These are phyloP conservation scores for Ellobium chinense DNA, from an alignment of 2,888 invertebrate species.

Conservation along the genomic window DNA sequence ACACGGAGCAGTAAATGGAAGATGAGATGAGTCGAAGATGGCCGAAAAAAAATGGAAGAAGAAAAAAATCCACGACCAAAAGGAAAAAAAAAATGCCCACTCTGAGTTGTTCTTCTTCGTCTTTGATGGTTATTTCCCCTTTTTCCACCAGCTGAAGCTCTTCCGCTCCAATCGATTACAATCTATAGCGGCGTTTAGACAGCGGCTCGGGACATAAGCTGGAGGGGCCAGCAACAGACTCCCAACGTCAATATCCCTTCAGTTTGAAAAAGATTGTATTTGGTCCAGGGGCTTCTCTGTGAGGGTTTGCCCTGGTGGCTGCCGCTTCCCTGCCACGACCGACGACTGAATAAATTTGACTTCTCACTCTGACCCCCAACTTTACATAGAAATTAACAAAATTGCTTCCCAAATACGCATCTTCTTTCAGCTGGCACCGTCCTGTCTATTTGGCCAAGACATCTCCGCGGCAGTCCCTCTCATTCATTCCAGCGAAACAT, in stretches of 20 bases:
- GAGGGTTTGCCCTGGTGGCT: not conserved
- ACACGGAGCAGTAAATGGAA: constrained; percentile 11
- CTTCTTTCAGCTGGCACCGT: not conserved
- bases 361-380: not conserved
- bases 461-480: not conserved
- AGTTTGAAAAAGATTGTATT: constrained; percentile 14
- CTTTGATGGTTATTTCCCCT: not conserved
- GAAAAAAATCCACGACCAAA: not conserved
- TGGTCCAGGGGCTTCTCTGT: not conserved
- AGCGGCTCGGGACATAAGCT: constrained; percentile 31
- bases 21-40: not conserved
- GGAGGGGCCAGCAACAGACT: constrained; percentile 34
- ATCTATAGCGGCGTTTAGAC: constrained; percentile 34
- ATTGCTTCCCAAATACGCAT: constrained; percentile 28
- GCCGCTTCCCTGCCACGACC: not conserved
- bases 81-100: not conserved
- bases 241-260: constrained; percentile 19
- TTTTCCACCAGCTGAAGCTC: not conserved
- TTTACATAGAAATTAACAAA: constrained; percentile 41
- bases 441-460: constrained; percentile 7
- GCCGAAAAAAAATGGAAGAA: not conserved
- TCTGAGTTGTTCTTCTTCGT: not conserved
- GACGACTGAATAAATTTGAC: constrained; percentile 27
- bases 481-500: not conserved
- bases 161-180: constrained; percentile 27